Evolutionary conservation across 2,888 invertebrate species (phyloP).

Genomic region (Stenodera caucasica): DNA sequence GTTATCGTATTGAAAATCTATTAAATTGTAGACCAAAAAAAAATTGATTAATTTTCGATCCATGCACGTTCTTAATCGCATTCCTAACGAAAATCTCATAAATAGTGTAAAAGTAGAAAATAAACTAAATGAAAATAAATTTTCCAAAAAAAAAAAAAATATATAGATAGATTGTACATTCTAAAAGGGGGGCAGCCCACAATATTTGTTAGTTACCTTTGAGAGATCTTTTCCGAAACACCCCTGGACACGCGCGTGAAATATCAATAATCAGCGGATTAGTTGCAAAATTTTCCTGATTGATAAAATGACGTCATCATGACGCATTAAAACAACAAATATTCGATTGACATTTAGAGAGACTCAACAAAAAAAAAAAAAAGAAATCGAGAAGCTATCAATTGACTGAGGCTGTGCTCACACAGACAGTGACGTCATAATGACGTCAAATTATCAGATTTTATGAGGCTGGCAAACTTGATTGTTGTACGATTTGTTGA

Average conservation of each 20-base stretch:
- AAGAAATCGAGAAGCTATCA: slow-evolving; percentile 14
- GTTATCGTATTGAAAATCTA: neutral
- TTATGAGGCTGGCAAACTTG: slow-evolving; percentile 56
- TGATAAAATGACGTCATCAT: slow-evolving; percentile 29
- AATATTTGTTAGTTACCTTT: slow-evolving; percentile 80
- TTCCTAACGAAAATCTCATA: slow-evolving; percentile 28
- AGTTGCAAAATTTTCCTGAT: slow-evolving; percentile 39
- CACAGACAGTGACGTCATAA: slow-evolving; percentile 39
- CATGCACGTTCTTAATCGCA: slow-evolving; percentile 45
- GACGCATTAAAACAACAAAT: slow-evolving; percentile 18
- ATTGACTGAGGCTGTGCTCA: neutral
- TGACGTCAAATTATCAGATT: slow-evolving; percentile 40
- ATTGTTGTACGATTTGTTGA: slow-evolving; percentile 13
- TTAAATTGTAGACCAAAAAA: neutral
- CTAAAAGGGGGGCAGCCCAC: slow-evolving; percentile 58
- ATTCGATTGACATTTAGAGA: too few relatives aligned
- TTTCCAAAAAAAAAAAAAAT: slow-evolving; percentile 36
- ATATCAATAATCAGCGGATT: slow-evolving; percentile 56
- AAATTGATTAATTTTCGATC: slow-evolving; percentile 12
- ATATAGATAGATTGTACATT: slow-evolving; percentile 53
- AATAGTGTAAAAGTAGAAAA: neutral
- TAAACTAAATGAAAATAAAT: slow-evolving; percentile 29
- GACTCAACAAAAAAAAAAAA: slow-evolving; percentile 6
- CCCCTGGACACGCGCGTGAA: slow-evolving; percentile 72
- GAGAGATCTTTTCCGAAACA: slow-evolving; percentile 96